These are phyloP conservation scores for Lamellibrachia satsuma DNA, from an alignment of 2,888 invertebrate genomes.

Conservation along the genomic window DNA sequence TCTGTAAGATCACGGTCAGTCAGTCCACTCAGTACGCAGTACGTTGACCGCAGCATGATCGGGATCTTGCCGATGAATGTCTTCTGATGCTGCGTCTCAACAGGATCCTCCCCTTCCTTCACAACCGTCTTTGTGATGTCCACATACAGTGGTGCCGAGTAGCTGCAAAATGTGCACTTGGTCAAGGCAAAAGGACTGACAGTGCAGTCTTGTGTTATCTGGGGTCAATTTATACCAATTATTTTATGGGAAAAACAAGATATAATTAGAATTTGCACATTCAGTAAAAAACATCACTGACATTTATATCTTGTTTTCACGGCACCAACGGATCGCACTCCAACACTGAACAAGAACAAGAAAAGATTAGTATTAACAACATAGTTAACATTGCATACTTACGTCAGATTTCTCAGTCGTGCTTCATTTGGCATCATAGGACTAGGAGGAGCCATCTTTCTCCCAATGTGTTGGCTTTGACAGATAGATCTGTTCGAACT, in stretches of 20 bases:
- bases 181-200: neutral
- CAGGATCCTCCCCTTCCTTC: constrained; percentile 84
- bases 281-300: too few relatives aligned
- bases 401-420: constrained; percentile 90
- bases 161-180: constrained; percentile 66
- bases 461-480: constrained; percentile 99
- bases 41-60: constrained; percentile 98
- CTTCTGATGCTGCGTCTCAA: constrained; percentile 78
- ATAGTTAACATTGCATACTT: constrained; percentile 41
- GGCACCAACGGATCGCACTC: too few relatives aligned
- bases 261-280: too few relatives aligned
- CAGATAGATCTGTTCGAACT: constrained; percentile 98
- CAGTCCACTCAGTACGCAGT: constrained; percentile 91
- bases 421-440: constrained; percentile 99
- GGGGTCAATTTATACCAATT: too few relatives aligned
- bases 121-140: constrained; percentile 97
- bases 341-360: too few relatives aligned
- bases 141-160: constrained; percentile 98
- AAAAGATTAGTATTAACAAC: neutral
- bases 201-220: too few relatives aligned
- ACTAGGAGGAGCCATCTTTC: constrained; percentile 97
- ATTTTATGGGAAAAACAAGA: too few relatives aligned
- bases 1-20: constrained; percentile 99
- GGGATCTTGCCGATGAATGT: constrained; percentile 90
- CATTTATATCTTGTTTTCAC: neutral